Percentiles rank a stretch among this genome's conserved stretches.
These are phyloP conservation scores for Zosterops japonicus DNA, from an alignment of 2,113 vertebrate genomes.

Conservation along the genomic window DNA sequence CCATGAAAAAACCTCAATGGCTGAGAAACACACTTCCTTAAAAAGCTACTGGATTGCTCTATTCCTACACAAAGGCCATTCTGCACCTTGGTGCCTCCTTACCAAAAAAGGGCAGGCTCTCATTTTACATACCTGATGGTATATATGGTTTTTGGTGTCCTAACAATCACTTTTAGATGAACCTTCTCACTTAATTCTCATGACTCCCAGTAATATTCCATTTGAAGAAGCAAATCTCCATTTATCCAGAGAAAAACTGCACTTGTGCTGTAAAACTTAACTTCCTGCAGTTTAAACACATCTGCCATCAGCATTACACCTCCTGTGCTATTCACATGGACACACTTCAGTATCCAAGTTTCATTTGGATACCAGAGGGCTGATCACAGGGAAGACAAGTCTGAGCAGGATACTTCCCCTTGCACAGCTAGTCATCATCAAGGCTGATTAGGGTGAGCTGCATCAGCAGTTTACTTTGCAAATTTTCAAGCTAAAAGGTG, in stretches of 20 bases:
- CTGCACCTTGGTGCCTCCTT: not conserved
- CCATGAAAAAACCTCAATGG: not conserved
- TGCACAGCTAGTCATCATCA: not conserved
- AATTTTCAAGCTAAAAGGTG: not conserved
- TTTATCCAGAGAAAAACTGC: not conserved
- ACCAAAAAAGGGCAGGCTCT: not conserved
- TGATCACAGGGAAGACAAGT: not conserved
- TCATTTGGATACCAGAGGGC: not conserved
- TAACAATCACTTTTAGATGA: not conserved
- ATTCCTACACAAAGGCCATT: not conserved
- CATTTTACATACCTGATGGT: not conserved
- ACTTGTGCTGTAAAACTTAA: not conserved
- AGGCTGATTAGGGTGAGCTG: not conserved
- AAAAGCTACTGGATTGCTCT: not conserved
- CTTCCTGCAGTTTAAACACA: not conserved
- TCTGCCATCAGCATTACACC: not conserved
- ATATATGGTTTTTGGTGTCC: not conserved
- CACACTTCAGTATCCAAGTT: not conserved
- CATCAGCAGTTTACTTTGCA: not conserved
- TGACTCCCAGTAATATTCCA: not conserved
- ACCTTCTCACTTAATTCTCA: not conserved
- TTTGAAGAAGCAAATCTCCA: not conserved
- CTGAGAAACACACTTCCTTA: not conserved
- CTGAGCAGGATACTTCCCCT: not conserved
- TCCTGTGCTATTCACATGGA: accelerated